These are phyloP conservation scores for Catocala nupta DNA, from an alignment of 2,888 invertebrate genomes.

Conservation along the genomic window DNA sequence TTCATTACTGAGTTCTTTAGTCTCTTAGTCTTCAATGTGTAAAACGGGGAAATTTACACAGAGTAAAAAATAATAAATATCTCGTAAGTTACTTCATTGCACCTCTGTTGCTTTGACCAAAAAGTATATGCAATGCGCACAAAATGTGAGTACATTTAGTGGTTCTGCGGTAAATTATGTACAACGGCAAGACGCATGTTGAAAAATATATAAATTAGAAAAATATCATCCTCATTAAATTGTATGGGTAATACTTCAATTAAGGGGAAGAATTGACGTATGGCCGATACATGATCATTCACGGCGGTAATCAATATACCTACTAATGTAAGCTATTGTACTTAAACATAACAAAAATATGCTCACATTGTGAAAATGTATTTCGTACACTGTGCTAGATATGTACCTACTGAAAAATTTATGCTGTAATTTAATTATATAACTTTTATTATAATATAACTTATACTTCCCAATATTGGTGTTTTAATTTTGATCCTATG, in stretches of 20 bases:
- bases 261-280: constrained; percentile 86
- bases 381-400: constrained; percentile 83
- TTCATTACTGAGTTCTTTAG: constrained; percentile 59
- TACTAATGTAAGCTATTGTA: constrained; percentile 73
- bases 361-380: constrained; percentile 82
- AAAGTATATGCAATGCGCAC: constrained; percentile 75
- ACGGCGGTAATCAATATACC: constrained; percentile 63
- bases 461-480: constrained; percentile 81
- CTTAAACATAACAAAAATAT: constrained; percentile 70
- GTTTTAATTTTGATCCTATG: constrained; percentile 66
- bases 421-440: constrained; percentile 85
- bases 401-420: constrained; percentile 79
- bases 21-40: constrained; percentile 72
- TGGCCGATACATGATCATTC: constrained; percentile 62
- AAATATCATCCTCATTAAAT: constrained; percentile 50
- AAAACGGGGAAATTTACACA: constrained; percentile 86
- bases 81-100: constrained; percentile 68
- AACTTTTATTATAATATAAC: constrained; percentile 84
- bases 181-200: constrained; percentile 47
- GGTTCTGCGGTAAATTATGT: constrained; percentile 49
- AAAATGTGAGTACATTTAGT: constrained; percentile 62
- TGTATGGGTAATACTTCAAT: constrained; percentile 78
- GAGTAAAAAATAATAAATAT: constrained; percentile 45
- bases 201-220: constrained; percentile 51
- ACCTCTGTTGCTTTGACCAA: constrained; percentile 79